Percentiles rank a stretch among this genome's conserved stretches.
Evolutionary conservation across 2,113 vertebrate genomes (phyloP).

Genomic region (Rhea pennata): DNA sequence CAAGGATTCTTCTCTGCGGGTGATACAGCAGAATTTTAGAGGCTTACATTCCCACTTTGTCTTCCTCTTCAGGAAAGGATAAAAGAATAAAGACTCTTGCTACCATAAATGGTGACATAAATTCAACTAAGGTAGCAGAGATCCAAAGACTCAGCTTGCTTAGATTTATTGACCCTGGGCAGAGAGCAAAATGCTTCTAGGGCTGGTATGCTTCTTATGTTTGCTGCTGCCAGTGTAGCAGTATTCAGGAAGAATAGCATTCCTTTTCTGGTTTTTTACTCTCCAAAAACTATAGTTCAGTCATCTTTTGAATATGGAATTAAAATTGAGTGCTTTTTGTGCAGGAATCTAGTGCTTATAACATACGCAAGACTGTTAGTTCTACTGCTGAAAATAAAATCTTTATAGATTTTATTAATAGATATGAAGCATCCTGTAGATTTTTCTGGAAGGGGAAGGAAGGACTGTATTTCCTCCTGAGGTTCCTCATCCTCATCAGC

Average conservation of each 20-base stretch:
- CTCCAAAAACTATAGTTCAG: not conserved
- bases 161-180: not conserved
- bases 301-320: not conserved
- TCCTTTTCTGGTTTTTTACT: not conserved
- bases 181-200: not conserved
- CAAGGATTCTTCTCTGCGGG: not conserved
- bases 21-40: not conserved
- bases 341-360: not conserved
- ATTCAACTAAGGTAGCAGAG: not conserved
- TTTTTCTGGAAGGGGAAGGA: not conserved
- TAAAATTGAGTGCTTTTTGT: not conserved
- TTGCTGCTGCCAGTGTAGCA: not conserved
- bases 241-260: not conserved
- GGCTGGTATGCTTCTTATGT: not conserved
- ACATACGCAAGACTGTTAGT: not conserved
- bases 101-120: conserved; percentile 52
- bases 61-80: not conserved
- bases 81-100: not conserved
- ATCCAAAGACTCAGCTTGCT: not conserved
- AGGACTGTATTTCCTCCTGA: not conserved
- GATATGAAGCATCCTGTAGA: not conserved
- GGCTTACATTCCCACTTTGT: not conserved
- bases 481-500: not conserved
- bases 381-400: conserved; percentile 26
- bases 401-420: conserved; percentile 21